These are phyloP conservation scores for Nasonia vitripennis DNA, from an alignment of 1,140 invertebrate species.

Conservation along the genomic window DNA sequence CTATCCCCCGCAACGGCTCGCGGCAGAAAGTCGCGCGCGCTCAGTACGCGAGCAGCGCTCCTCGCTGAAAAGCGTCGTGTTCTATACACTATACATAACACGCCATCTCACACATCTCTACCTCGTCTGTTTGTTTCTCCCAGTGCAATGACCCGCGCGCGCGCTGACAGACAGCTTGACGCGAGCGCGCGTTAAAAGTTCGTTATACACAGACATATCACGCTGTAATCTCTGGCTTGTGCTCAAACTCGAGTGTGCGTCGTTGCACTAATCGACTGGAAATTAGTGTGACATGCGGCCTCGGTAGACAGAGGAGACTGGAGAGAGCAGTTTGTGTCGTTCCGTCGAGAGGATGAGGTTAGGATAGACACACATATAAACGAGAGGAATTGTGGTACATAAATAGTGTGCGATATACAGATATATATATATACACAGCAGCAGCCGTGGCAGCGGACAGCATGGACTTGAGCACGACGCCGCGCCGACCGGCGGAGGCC, in stretches of 20 bases:
- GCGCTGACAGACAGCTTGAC: neutral
- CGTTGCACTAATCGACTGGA: neutral
- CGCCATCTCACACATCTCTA: too few relatives aligned
- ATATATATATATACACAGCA: neutral
- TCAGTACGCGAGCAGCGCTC: constrained; percentile 5
- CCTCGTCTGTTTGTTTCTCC: neutral
- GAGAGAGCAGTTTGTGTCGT: neutral
- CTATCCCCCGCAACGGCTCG: neutral
- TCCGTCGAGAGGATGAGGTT: constrained; percentile 1
- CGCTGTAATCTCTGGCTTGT: too few relatives aligned
- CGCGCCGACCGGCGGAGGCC: constrained; percentile 59
- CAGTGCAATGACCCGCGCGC: neutral
- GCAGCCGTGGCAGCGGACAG: constrained; percentile 13
- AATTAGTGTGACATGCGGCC: too few relatives aligned
- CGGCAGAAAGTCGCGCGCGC: neutral
- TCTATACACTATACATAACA: neutral
- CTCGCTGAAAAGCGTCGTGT: neutral
- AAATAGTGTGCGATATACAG: neutral
- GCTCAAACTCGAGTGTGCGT: neutral
- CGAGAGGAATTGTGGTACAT: too few relatives aligned
- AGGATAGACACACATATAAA: neutral
- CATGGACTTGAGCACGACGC: constrained; percentile 72
- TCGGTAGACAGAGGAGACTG: too few relatives aligned
- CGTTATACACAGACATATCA: neutral
- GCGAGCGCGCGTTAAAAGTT: neutral